phyloP scores from a whole-genome alignment of 2,797 vertebrate genomes.

The Galagoides demidoff region DNA sequence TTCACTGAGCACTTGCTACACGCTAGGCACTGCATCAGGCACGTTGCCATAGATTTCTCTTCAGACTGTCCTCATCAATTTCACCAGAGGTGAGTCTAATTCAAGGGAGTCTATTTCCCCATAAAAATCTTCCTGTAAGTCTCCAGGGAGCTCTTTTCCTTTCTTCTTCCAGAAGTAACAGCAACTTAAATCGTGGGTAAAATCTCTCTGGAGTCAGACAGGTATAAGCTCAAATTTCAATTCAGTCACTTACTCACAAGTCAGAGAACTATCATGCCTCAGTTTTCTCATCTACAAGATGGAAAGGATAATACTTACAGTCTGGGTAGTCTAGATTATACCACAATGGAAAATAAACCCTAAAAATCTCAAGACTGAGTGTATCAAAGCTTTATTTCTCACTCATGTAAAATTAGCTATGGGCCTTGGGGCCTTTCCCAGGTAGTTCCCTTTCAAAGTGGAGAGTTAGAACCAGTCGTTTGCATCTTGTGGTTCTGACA shows the following conservation, averaged over 20 bases:
- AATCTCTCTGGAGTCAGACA: background rate
- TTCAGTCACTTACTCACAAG: background rate
- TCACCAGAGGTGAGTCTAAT: background rate
- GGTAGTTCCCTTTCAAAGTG: background rate
- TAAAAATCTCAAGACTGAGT: background rate
- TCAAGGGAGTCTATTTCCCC: background rate
- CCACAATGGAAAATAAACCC: background rate
- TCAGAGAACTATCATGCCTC: background rate
- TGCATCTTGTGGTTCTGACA: background rate
- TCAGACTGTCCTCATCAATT: background rate
- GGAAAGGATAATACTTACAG: background rate
- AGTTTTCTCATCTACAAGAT: background rate
- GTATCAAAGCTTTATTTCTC: background rate
- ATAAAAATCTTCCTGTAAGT: background rate
- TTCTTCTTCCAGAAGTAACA: background rate
- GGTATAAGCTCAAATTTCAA: background rate
- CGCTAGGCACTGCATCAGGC: background rate
- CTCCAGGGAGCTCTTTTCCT: background rate
- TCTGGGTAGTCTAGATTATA: background rate
- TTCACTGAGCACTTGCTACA: background rate
- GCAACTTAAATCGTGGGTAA: background rate
- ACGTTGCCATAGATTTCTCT: background rate
- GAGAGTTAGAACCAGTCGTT: background rate
- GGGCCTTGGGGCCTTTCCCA: background rate
- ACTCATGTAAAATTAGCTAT: background rate